Conservation (phyloP, 2,797 vertebrate species). For the Clarias platycephalus region DNA sequence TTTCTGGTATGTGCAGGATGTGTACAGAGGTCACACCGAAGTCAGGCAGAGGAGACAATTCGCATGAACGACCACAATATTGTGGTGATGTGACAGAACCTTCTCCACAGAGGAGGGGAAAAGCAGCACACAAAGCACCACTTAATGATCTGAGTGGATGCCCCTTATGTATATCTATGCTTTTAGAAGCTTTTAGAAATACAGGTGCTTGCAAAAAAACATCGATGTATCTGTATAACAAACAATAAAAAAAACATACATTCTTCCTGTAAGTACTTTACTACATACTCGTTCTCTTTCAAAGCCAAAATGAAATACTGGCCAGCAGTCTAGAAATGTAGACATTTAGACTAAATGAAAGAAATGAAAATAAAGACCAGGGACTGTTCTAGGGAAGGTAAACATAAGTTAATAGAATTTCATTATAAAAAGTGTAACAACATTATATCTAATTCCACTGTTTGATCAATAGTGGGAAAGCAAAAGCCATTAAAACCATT, state of each 20-base stretch:
- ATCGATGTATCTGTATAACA: background rate
- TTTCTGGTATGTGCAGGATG: slow-evolving; percentile 17
- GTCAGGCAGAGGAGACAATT: slow-evolving; percentile 5
- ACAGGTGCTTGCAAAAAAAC: background rate
- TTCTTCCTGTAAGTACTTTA: background rate
- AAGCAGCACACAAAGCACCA: background rate
- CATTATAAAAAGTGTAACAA: background rate
- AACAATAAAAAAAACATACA: background rate
- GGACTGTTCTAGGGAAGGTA: background rate
- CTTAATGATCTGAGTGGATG: background rate
- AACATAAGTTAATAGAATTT: background rate
- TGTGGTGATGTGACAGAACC: background rate
- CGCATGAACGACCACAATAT: background rate
- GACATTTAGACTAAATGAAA: background rate
- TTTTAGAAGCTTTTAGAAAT: background rate
- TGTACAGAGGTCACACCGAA: slow-evolving; percentile 5
- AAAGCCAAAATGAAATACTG: background rate
- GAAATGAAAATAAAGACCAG: background rate
- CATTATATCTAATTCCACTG: background rate
- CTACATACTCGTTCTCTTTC: background rate
- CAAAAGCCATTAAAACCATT: background rate
- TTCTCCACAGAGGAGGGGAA: background rate
- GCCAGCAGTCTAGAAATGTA: background rate
- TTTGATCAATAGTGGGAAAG: background rate
- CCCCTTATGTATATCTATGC: background rate